These are phyloP conservation scores for Oasisia sp. DNA, from an alignment of 2,888 invertebrate genomes.

Conservation along the genomic window DNA sequence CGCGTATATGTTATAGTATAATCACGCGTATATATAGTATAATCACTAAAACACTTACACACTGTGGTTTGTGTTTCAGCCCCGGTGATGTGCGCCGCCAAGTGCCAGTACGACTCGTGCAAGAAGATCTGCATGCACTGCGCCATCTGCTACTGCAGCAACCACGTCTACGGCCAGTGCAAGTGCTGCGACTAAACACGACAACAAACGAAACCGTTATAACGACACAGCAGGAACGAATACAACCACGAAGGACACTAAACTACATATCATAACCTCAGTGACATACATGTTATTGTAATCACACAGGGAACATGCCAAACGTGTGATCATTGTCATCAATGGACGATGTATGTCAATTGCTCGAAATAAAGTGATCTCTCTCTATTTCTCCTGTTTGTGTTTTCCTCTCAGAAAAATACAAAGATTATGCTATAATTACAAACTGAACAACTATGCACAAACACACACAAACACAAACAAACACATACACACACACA, in stretches of 20 bases:
- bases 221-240: constrained; percentile 13
- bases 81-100: background rate
- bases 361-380: constrained; percentile 4
- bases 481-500: too few species aligned
- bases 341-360: background rate
- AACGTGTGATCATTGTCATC: background rate
- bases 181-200: background rate
- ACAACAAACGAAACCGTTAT: background rate
- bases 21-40: too few species aligned
- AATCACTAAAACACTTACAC: background rate
- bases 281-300: background rate
- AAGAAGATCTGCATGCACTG: constrained; percentile 6
- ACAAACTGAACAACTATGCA: too few species aligned
- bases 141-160: constrained; percentile 8
- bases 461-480: too few species aligned
- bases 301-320: background rate
- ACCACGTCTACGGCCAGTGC: background rate
- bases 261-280: background rate
- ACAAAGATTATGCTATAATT: too few species aligned
- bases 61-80: background rate
- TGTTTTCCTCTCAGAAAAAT: background rate
- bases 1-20: too few species aligned
- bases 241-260: background rate
- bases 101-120: constrained; percentile 17
- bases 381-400: background rate